Evolutionary conservation across 1,140 invertebrate species (phyloP).

Genomic region (Habropoda laboriosa): DNA sequence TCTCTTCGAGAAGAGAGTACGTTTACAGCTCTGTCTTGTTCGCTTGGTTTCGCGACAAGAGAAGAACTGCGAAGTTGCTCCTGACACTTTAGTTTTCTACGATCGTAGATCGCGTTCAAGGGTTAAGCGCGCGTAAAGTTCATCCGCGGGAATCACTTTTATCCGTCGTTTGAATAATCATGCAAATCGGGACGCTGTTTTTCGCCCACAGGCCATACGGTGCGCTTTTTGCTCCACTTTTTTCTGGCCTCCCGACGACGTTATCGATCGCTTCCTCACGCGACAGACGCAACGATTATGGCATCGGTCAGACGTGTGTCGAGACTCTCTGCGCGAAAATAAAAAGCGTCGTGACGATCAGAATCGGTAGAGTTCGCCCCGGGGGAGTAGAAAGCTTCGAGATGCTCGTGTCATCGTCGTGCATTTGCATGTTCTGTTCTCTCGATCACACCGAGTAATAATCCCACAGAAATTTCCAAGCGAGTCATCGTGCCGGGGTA

Average conservation of each 20-base stretch:
- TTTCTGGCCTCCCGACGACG: background rate
- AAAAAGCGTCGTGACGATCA: conserved; percentile 41
- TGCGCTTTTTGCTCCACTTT: background rate
- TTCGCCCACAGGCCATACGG: background rate
- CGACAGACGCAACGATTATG: background rate
- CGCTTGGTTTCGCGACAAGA: too few relatives aligned
- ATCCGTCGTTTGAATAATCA: background rate
- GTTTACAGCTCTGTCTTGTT: too few relatives aligned
- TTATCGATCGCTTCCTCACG: background rate
- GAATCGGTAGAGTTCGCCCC: conserved; percentile 15
- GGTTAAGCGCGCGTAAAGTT: background rate
- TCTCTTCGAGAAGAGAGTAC: too few relatives aligned
- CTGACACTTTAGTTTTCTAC: too few relatives aligned
- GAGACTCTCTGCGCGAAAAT: background rate
- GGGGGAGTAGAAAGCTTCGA: conserved; percentile 47
- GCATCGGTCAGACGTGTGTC: background rate
- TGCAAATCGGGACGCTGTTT: background rate
- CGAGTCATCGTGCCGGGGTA: too few relatives aligned
- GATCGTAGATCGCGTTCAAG: background rate
- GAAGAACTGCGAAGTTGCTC: too few relatives aligned
- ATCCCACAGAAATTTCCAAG: conserved; percentile 23
- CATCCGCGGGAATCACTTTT: background rate
- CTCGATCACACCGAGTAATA: conserved; percentile 6
- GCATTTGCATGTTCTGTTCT: conserved; percentile 46
- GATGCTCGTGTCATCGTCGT: conserved; percentile 34